Evolutionary conservation across 2,113 vertebrate species (phyloP).

Genomic region (Xenus cinereus): DNA sequence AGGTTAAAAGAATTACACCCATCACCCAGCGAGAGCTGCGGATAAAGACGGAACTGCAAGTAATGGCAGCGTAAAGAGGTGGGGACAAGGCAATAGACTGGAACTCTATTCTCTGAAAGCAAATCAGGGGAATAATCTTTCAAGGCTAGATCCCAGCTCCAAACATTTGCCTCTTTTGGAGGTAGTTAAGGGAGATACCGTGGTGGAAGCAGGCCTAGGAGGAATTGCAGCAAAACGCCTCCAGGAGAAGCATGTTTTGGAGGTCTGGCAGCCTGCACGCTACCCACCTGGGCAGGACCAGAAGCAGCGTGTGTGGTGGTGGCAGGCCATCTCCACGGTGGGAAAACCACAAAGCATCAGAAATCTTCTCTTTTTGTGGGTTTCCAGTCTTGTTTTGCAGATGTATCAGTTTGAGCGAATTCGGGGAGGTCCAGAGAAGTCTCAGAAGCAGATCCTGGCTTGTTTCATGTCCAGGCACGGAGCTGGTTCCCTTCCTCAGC

Average conservation of each 20-base stretch:
- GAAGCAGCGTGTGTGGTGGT: background rate
- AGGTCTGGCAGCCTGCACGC: background rate
- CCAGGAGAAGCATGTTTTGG: background rate
- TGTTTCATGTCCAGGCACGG: background rate
- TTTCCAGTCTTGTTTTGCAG: background rate
- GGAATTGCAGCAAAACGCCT: background rate
- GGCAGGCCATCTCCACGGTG: background rate
- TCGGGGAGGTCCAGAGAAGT: background rate
- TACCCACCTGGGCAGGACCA: background rate
- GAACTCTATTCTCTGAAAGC: background rate
- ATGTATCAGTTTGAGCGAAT: background rate
- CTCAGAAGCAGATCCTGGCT: background rate
- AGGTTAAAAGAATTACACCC: background rate
- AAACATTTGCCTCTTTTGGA: background rate
- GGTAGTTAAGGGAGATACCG: background rate
- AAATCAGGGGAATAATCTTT: background rate
- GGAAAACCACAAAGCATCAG: background rate
- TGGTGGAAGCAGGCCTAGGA: background rate
- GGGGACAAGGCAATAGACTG: background rate
- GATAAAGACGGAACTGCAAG: background rate
- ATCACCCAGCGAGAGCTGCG: background rate
- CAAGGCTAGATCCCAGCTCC: background rate
- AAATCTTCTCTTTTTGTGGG: background rate
- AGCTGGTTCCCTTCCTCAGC: background rate
- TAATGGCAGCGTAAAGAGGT: background rate